phyloP scores from a whole-genome alignment of 2,888 invertebrate species.

The Epistrophe eligans region DNA sequence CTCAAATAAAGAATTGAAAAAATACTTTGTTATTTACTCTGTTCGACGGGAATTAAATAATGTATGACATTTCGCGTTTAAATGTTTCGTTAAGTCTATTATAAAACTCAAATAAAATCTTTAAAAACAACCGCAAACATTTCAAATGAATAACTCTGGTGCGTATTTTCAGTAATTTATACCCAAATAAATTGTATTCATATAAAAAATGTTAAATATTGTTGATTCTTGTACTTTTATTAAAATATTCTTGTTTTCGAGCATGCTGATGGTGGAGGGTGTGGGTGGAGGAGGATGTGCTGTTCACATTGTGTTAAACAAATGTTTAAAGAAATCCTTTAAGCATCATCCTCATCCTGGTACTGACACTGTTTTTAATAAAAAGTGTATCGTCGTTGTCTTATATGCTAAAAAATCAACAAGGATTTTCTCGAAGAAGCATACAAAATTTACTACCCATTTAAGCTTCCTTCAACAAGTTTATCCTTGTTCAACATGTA shows the following conservation, averaged over 20 bases:
- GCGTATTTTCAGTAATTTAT: not conserved
- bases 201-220: not conserved
- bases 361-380: not conserved
- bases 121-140: not conserved
- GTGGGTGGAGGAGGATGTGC: not conserved
- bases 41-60: not conserved
- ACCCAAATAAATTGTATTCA: not conserved
- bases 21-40: too few species aligned
- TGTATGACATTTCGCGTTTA: not conserved
- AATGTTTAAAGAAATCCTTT: not conserved
- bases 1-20: not conserved
- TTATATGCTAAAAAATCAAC: not conserved
- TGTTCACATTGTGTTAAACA: not conserved
- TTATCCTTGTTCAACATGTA: constrained; percentile 47
- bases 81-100: not conserved
- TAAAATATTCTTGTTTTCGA: not conserved
- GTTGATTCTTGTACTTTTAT: not conserved
- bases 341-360: not conserved
- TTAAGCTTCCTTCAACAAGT: constrained; percentile 67
- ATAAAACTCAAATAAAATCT: not conserved
- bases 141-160: not conserved
- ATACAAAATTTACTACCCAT: constrained; percentile 30
- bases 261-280: too few species aligned
- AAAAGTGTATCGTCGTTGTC: not conserved
- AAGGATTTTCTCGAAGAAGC: not conserved